phyloP scores from a whole-genome alignment of 2,113 vertebrate species.

The Clupea harengus region DNA sequence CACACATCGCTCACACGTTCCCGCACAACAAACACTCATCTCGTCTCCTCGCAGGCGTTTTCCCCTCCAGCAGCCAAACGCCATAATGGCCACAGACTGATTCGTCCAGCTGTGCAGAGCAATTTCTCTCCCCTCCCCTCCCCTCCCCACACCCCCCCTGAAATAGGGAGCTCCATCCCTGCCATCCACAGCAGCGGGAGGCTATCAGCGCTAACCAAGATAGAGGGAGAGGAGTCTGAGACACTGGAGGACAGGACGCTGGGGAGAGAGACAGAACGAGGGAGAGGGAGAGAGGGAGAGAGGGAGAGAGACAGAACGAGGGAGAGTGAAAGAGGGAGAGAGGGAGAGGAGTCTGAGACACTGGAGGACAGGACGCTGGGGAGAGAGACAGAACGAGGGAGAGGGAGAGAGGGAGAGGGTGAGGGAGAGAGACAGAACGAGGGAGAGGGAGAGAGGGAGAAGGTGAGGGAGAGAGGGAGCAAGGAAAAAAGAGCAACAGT shows the following conservation, averaged over 20 bases:
- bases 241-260: neutral
- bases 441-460: neutral
- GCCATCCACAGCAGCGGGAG: constrained; percentile 27
- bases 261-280: neutral
- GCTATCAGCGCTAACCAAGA: neutral
- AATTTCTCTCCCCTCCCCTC: constrained; percentile 42
- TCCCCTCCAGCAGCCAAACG: constrained; percentile 45
- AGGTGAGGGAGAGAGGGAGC: neutral
- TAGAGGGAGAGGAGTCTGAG: neutral
- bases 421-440: neutral
- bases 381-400: neutral
- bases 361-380: no score
- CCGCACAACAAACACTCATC: neutral
- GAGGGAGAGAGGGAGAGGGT: neutral
- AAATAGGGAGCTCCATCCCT: constrained; percentile 33
- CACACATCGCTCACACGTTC: neutral
- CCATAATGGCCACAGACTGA: constrained; percentile 54
- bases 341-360: no score
- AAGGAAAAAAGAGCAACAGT: constrained; percentile 26
- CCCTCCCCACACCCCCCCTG: neutral
- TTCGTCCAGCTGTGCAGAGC: constrained; percentile 56
- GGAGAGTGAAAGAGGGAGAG: constrained; percentile 3
- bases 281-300: neutral
- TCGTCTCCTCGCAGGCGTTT: constrained; percentile 22
- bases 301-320: neutral